Evolutionary conservation across 2,797 vertebrate species (phyloP).

Genomic region (Petrocephalus sullivani): DNA sequence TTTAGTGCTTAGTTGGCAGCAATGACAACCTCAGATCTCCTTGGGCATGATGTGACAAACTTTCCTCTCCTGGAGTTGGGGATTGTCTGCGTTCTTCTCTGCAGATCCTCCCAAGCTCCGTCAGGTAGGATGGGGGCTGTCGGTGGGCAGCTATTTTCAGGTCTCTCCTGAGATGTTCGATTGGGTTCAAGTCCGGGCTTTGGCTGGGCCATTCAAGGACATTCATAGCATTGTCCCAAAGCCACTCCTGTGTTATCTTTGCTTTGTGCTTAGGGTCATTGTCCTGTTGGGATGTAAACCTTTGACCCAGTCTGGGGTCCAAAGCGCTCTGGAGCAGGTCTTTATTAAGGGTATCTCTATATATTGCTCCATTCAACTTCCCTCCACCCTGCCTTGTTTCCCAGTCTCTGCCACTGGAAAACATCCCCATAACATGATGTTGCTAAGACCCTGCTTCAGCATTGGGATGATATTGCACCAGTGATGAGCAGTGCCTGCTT

Average conservation of each 20-base stretch:
- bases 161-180: background rate
- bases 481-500: background rate
- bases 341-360: background rate
- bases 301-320: background rate
- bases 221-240: background rate
- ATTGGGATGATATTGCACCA: background rate
- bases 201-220: background rate
- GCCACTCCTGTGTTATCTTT: background rate
- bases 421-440: background rate
- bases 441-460: background rate
- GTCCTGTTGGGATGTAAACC: background rate
- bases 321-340: background rate
- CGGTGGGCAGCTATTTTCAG: background rate
- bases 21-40: background rate
- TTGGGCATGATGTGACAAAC: background rate
- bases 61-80: background rate
- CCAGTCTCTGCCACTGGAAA: background rate
- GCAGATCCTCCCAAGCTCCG: background rate
- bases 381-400: background rate
- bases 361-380: background rate
- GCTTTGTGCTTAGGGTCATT: background rate
- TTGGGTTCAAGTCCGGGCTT: background rate
- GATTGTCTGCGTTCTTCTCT: background rate
- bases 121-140: background rate
- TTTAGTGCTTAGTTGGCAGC: background rate